A percentile compares a stretch with the other conserved stretches of the same genome.
Conservation (phyloP, 2,113 vertebrate species). For the Neoarius graeffei region DNA sequence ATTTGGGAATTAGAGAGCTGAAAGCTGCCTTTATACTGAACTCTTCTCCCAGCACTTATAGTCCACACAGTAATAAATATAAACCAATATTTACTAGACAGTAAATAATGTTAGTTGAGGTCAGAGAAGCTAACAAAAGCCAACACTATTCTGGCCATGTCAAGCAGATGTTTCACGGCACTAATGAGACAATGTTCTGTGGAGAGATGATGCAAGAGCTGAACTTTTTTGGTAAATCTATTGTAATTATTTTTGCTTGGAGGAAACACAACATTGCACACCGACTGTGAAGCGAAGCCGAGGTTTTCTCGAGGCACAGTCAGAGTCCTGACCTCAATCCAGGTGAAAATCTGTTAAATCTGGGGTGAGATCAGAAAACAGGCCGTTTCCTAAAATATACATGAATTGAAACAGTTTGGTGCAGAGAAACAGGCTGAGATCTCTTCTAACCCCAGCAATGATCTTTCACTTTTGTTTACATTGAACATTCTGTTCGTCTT, state of each 20-base stretch:
- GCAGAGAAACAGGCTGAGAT: not conserved
- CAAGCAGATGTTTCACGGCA: slow-evolving; percentile 4
- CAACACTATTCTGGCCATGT: not conserved
- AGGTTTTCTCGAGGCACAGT: not conserved
- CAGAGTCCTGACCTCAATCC: slow-evolving; percentile 29
- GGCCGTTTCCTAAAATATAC: slow-evolving; percentile 16
- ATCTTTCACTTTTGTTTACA: not conserved
- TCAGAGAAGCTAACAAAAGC: not conserved
- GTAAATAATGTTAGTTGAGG: not conserved
- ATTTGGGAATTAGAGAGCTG: not conserved
- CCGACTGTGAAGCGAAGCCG: not conserved
- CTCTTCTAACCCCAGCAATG: not conserved
- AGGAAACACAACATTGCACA: not conserved
- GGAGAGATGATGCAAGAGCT: not conserved
- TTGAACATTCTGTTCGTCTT: not conserved
- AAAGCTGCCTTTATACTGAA: not conserved
- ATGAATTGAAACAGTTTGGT: not conserved
- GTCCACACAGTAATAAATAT: not conserved
- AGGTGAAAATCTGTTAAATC: slow-evolving; percentile 15
- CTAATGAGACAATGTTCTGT: not conserved
- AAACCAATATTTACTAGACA: not conserved
- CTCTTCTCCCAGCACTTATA: not conserved
- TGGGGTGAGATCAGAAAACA: not conserved
- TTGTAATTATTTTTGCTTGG: not conserved
- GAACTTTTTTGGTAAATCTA: not conserved